Percentiles rank a stretch among this genome's conserved stretches.
Evolutionary conservation across 2,888 invertebrate species (phyloP).

Genomic region (Pachliopta kotzebuea): DNA sequence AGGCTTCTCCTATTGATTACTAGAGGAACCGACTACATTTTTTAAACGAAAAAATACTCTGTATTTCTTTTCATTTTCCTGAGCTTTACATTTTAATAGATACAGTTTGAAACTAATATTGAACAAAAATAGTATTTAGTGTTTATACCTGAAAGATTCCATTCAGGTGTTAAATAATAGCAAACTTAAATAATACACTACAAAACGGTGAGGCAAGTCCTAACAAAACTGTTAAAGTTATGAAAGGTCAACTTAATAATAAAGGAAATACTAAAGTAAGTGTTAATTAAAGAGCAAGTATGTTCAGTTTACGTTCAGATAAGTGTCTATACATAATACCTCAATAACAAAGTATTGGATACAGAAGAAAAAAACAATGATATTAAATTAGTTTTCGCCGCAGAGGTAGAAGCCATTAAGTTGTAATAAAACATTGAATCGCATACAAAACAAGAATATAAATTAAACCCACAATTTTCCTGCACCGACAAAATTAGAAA

Average conservation of each 20-base stretch:
- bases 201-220: background rate
- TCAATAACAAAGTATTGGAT: background rate
- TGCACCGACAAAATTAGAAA: conserved; percentile 58
- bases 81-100: too few relatives aligned
- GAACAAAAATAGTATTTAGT: background rate
- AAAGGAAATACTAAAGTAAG: background rate
- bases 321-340: background rate
- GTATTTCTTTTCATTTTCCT: too few relatives aligned
- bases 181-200: background rate
- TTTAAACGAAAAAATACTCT: too few relatives aligned
- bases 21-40: too few relatives aligned
- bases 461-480: conserved; percentile 45
- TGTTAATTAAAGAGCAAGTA: conserved; percentile 1
- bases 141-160: background rate
- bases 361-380: background rate
- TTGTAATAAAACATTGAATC: background rate
- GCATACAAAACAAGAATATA: conserved; percentile 4
- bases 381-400: background rate
- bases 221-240: background rate
- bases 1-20: too few relatives aligned
- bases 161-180: background rate
- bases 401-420: background rate
- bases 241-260: background rate
- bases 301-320: background rate
- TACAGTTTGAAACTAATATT: too few relatives aligned